phyloP scores from a whole-genome alignment of 2,797 vertebrate genomes.

The Sebastes oblongus region DNA sequence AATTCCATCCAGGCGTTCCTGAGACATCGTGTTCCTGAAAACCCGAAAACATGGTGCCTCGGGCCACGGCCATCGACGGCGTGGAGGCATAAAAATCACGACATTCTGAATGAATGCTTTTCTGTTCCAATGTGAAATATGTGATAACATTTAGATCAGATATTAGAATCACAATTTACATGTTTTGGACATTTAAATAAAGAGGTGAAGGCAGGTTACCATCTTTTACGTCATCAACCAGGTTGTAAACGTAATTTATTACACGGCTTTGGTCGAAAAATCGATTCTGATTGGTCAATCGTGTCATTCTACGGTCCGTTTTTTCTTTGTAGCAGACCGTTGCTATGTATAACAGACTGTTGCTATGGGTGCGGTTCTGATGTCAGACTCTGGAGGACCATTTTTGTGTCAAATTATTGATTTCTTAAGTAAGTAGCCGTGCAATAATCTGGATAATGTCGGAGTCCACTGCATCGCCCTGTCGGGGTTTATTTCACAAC shows the following conservation, averaged over 20 bases:
- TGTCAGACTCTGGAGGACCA: no score
- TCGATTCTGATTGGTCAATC: no score
- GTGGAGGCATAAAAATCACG: neutral
- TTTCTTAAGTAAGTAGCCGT: no score
- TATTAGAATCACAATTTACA: neutral
- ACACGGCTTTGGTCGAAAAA: rapidly evolving
- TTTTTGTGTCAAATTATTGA: no score
- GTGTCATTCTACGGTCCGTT: rapidly evolving
- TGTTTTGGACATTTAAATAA: neutral
- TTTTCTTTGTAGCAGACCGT: rapidly evolving
- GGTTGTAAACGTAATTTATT: no score
- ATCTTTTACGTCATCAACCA: no score
- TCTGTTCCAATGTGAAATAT: neutral
- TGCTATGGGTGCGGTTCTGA: no score
- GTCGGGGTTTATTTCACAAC: no score
- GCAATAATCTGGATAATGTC: no score
- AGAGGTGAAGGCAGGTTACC: neutral
- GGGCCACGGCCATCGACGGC: neutral
- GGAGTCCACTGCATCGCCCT: no score
- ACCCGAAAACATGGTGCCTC: neutral
- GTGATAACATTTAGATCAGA: neutral
- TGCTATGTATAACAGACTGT: no score
- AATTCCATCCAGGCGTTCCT: neutral
- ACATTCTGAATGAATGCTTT: neutral
- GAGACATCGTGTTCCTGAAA: neutral